These are phyloP conservation scores for Buathra laborator DNA, from an alignment of 2,888 invertebrate genomes.

Conservation along the genomic window DNA sequence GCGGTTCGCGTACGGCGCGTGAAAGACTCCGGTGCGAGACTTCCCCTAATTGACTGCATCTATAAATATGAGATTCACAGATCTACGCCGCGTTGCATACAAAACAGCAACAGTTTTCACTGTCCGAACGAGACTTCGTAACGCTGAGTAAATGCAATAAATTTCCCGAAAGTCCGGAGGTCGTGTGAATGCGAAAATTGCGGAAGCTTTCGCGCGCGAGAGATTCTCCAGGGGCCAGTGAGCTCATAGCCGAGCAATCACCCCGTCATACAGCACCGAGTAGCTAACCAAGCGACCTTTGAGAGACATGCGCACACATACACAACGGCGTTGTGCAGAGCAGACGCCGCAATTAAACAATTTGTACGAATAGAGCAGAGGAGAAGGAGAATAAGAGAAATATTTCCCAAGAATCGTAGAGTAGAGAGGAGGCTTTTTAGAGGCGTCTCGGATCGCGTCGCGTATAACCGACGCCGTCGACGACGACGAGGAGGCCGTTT, in stretches of 20 bases:
- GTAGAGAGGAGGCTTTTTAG: slow-evolving; percentile 65
- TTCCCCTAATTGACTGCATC: slow-evolving; percentile 62
- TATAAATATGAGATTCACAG: slow-evolving; percentile 62
- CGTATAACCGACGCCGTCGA: slow-evolving; percentile 15
- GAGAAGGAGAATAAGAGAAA: slow-evolving; percentile 65
- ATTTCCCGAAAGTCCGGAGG: slow-evolving; percentile 40
- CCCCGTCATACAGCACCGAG: slow-evolving; percentile 45
- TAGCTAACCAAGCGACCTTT: slow-evolving; percentile 41
- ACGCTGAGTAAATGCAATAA: slow-evolving; percentile 10
- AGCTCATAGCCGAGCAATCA: slow-evolving; percentile 59
- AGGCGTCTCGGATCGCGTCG: slow-evolving; percentile 58
- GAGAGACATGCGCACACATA: slow-evolving; percentile 26
- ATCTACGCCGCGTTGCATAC: slow-evolving; percentile 30
- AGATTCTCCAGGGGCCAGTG: slow-evolving; percentile 60
- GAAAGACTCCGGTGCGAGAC: slow-evolving; percentile 1
- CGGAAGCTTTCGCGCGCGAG: slow-evolving; percentile 44
- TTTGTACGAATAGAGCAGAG: slow-evolving; percentile 71
- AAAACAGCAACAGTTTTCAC: neutral
- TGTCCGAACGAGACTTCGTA: neutral
- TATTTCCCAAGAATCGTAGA: slow-evolving; percentile 68
- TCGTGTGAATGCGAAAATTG: slow-evolving; percentile 47
- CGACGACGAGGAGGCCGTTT: slow-evolving; percentile 46
- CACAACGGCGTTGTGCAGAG: slow-evolving; percentile 24
- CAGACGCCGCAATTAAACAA: slow-evolving; percentile 78
- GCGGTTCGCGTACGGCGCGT: neutral